These are phyloP conservation scores for Candidula unifasciata DNA, from an alignment of 2,888 invertebrate genomes.

Conservation along the genomic window DNA sequence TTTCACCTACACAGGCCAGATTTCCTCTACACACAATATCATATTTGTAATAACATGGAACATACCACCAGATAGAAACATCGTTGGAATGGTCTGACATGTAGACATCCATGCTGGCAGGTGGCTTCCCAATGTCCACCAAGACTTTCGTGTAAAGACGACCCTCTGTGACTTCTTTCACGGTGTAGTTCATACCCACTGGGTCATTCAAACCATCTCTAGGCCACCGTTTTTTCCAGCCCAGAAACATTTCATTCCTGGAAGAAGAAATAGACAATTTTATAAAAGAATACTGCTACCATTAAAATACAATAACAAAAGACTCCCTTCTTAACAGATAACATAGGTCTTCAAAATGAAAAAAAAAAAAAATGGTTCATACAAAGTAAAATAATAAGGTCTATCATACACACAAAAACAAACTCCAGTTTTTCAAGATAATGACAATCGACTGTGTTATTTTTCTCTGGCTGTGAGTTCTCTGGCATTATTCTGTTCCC, in stretches of 20 bases:
- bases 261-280: conserved; percentile 29
- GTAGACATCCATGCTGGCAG: conserved; percentile 56
- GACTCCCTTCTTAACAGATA: background rate
- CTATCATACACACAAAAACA: too few relatives aligned
- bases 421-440: too few relatives aligned
- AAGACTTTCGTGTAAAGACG: conserved; percentile 79
- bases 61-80: conserved; percentile 64
- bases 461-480: too few relatives aligned
- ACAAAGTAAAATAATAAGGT: too few relatives aligned
- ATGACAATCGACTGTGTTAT: too few relatives aligned
- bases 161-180: conserved; percentile 68
- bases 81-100: conserved; percentile 59
- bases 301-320: background rate
- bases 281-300: too few relatives aligned
- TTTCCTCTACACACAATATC: background rate
- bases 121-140: conserved; percentile 79
- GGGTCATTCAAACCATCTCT: conserved; percentile 78
- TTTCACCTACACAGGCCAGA: too few relatives aligned
- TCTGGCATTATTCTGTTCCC: too few relatives aligned
- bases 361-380: too few relatives aligned
- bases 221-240: conserved; percentile 72
- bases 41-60: background rate
- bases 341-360: background rate
- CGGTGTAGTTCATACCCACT: conserved; percentile 75
- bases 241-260: conserved; percentile 70